These are phyloP conservation scores for Agapostemon virescens DNA, from an alignment of 2,888 invertebrate genomes.

Conservation along the genomic window DNA sequence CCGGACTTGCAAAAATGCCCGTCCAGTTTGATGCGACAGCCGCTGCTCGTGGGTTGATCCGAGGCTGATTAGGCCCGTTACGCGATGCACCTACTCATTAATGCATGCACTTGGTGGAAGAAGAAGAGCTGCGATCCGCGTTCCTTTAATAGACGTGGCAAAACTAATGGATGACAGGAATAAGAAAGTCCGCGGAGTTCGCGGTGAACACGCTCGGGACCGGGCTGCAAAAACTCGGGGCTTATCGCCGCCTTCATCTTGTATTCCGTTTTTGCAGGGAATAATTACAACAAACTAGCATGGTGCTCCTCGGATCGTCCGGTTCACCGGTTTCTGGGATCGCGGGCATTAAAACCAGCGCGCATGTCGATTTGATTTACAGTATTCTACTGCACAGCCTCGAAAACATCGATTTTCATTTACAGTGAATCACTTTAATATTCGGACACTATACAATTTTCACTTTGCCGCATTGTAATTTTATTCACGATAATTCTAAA, in stretches of 20 bases:
- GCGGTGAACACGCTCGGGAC: conserved; percentile 12
- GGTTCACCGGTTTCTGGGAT: conserved; percentile 20
- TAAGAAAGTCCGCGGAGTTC: conserved; percentile 54
- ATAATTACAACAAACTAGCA: conserved; percentile 54
- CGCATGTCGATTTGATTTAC: background rate
- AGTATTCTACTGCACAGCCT: background rate
- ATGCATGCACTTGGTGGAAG: conserved; percentile 44
- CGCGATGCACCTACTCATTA: conserved; percentile 60
- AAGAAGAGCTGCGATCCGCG: conserved; percentile 49
- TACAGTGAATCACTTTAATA: too few relatives aligned
- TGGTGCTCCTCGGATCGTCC: background rate
- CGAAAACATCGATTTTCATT: background rate
- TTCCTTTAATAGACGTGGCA: conserved; percentile 61
- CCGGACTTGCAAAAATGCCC: conserved; percentile 14
- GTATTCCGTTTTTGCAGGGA: conserved; percentile 53
- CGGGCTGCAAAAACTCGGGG: conserved; percentile 32
- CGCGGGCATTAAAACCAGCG: conserved; percentile 19
- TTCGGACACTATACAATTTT: too few relatives aligned
- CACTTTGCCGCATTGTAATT: too few relatives aligned
- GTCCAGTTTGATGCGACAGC: conserved; percentile 54
- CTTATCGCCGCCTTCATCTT: conserved; percentile 58
- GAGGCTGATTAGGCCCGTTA: conserved; percentile 50
- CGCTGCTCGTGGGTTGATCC: conserved; percentile 43
- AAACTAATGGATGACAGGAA: conserved; percentile 61
- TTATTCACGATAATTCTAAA: too few relatives aligned